A percentile compares a stretch with the other conserved stretches of the same genome.
Conservation (phyloP, 2,888 invertebrate genomes). For the Calephelis perditalis region DNA sequence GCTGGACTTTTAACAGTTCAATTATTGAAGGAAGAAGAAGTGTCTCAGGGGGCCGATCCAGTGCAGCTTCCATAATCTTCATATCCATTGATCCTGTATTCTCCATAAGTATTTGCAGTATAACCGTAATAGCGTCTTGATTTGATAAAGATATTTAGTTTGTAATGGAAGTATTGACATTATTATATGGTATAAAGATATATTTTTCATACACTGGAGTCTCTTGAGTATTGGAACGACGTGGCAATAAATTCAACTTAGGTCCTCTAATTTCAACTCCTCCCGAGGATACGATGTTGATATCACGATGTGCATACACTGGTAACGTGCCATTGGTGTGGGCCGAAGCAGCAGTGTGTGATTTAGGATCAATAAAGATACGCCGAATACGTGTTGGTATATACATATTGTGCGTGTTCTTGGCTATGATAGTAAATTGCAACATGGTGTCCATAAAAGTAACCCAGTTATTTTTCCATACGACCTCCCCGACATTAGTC, state of each 20-base stretch:
- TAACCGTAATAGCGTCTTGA: constrained; percentile 81
- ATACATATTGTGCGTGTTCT: constrained; percentile 87
- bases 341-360: constrained; percentile 74
- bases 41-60: constrained; percentile 81
- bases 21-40: constrained; percentile 80
- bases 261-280: constrained; percentile 93
- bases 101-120: constrained; percentile 87
- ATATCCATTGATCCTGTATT: constrained; percentile 85
- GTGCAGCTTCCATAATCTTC: constrained; percentile 85
- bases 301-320: constrained; percentile 83
- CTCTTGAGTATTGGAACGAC: constrained; percentile 86
- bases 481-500: constrained; percentile 84
- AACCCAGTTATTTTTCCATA: constrained; percentile 96
- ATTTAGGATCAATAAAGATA: constrained; percentile 87
- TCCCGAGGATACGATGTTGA: constrained; percentile 86
- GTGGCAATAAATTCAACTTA: constrained; percentile 93
- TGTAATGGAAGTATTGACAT: constrained; percentile 62
- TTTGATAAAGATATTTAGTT: constrained; percentile 79
- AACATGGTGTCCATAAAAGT: constrained; percentile 97
- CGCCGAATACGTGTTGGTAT: constrained; percentile 92
- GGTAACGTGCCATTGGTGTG: constrained; percentile 57
- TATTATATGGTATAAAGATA: constrained; percentile 87
- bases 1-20: constrained; percentile 84
- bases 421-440: constrained; percentile 91
- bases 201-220: constrained; percentile 91